Evolutionary conservation across 2,113 vertebrate species (phyloP).

Genomic region (Rhabdornis inornatus): DNA sequence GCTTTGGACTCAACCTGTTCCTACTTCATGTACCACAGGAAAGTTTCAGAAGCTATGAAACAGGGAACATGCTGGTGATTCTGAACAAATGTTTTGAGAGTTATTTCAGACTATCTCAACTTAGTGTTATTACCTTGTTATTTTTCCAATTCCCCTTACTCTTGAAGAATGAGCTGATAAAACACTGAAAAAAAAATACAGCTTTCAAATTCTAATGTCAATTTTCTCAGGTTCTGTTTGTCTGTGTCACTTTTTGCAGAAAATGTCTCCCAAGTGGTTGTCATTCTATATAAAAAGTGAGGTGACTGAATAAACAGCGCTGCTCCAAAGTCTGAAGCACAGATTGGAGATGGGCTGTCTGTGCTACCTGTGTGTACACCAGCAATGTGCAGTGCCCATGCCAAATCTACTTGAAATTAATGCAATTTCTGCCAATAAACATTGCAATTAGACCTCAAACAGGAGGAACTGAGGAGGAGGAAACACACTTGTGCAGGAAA

Average conservation of each 20-base stretch:
- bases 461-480: background rate
- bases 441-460: background rate
- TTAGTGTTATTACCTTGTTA: background rate
- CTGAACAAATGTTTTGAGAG: background rate
- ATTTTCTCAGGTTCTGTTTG: background rate
- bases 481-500: background rate
- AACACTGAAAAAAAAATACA: background rate
- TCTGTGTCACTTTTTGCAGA: background rate
- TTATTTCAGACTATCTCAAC: background rate
- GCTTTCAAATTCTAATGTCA: background rate
- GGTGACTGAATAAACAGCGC: background rate
- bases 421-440: background rate
- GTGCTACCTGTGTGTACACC: background rate
- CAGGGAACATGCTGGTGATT: background rate
- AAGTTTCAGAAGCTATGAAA: background rate
- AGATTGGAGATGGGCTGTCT: background rate
- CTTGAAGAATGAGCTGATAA: background rate
- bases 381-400: fast-evolving
- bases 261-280: background rate
- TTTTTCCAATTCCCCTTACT: background rate
- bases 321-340: background rate
- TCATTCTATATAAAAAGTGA: background rate
- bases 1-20: background rate
- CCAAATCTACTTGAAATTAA: background rate
- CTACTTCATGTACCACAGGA: background rate